Evolutionary conservation across 2,797 vertebrate genomes (phyloP), one percentile per base, ranked within the genome.

Genomic region (Lutjanus argentimaculatus): DNA sequence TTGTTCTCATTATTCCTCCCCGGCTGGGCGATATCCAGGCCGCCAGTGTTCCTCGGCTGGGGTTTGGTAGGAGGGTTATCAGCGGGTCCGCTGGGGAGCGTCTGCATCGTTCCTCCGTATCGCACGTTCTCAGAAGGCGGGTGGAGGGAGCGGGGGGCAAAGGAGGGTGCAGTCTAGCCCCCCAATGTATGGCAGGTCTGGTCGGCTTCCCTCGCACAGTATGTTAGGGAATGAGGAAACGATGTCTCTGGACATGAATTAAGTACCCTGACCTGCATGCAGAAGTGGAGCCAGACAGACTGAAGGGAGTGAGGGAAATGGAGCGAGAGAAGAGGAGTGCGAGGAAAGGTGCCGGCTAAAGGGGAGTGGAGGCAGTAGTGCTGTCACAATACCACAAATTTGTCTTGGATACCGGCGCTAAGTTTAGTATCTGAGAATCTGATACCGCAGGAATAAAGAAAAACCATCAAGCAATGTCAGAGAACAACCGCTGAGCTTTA

Each of bases 1-100:
- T 93, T 93, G 86, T 90, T 85, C 91, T 87, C 74, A 82, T 91
- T 91, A 89, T 89, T 91, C 88, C 86, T 80, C 48, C 16, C 86
- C 51, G 76, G 80, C 89, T 79, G 86, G 87, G 59, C 56, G 68
- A 88, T 85, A 90, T 92, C 87, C 90, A 89, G 91, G 89, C 86
- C 70, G 81, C 75, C 79, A 70, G 79, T 67, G 79, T 87, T 85
- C 82, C 70, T 67, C 61, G 1, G 67, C 30, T 80, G 84, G 42
- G 76, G 75, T 80, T 80, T 63, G 77, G 83, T 80, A 10, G 84
- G 77, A 64, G 85, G 89, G 90, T 92, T 91, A 93, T 93, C 90
- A 77, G 81, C 0, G 21, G 53, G 72, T 83, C 75, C 84, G 36
- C 68, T 80, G 76, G 93, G 88, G 83, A 89, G 64, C 56, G 72